Evolutionary conservation across 1,140 invertebrate species (phyloP).

Genomic region (Ceratosolen solmsi): DNA sequence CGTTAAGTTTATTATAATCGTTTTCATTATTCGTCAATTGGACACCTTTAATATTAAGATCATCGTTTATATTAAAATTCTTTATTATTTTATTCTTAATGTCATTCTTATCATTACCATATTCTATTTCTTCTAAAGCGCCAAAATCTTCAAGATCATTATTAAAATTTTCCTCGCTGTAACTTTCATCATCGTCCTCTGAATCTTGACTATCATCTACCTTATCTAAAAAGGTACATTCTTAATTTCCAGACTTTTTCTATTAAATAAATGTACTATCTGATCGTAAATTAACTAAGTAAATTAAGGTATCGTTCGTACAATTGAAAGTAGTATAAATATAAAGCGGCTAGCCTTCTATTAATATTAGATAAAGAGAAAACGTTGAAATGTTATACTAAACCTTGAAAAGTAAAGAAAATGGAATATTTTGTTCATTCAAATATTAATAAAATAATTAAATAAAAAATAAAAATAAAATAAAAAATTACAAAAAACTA

Average conservation of each 20-base stretch:
- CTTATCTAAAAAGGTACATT: not conserved
- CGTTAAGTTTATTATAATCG: conserved; percentile 60
- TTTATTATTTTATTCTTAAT: conserved; percentile 55
- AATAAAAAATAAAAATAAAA: too few relatives aligned
- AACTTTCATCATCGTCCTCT: conserved; percentile 63
- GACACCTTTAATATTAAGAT: conserved; percentile 54
- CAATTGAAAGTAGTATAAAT: too few relatives aligned
- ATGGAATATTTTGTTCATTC: too few relatives aligned
- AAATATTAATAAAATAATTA: too few relatives aligned
- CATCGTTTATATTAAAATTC: conserved; percentile 60
- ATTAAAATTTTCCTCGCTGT: conserved; percentile 60
- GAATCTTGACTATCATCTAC: conserved; percentile 41
- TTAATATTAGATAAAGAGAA: too few relatives aligned
- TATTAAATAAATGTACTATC: too few relatives aligned
- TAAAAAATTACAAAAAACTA: too few relatives aligned
- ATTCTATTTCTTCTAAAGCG: conserved; percentile 66
- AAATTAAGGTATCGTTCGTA: too few relatives aligned
- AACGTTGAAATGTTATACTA: too few relatives aligned
- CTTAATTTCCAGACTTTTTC: not conserved
- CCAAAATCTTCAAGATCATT: conserved; percentile 57
- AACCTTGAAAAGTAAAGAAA: too few relatives aligned
- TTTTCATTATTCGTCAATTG: conserved; percentile 49
- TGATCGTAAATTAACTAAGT: too few relatives aligned
- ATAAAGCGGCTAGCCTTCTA: too few relatives aligned
- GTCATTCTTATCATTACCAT: conserved; percentile 63